Evolutionary conservation across 2,797 vertebrate species (phyloP).

Genomic region (Carcharodon carcharias): DNA sequence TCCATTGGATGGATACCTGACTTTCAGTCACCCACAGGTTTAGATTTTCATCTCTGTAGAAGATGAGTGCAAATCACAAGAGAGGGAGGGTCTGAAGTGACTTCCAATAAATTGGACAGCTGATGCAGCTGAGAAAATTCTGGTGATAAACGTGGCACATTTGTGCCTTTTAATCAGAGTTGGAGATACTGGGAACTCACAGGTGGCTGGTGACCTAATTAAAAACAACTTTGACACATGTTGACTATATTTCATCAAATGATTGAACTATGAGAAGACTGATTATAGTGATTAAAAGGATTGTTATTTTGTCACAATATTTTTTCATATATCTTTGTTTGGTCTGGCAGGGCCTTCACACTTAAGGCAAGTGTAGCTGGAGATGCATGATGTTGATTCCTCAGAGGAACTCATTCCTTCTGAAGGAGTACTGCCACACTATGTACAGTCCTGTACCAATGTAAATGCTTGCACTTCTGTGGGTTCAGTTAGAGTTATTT

Average conservation of each 20-base stretch:
- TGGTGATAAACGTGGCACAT: neutral
- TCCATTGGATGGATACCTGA: too few species aligned
- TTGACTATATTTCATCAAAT: neutral
- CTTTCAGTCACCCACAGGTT: too few species aligned
- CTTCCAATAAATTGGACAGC: neutral
- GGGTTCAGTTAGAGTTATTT: neutral
- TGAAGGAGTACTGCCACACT: neutral
- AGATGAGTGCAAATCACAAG: too few species aligned
- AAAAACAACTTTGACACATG: neutral
- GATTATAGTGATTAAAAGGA: neutral
- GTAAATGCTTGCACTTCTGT: neutral
- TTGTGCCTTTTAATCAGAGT: neutral
- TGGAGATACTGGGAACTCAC: neutral
- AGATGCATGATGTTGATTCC: neutral
- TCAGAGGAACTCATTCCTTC: neutral
- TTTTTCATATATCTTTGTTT: neutral
- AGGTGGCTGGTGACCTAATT: neutral
- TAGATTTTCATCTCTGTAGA: too few species aligned
- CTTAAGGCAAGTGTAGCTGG: neutral
- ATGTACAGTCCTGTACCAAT: neutral
- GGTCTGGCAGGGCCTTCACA: neutral
- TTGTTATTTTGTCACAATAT: neutral
- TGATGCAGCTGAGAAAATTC: neutral
- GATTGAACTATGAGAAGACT: too few species aligned
- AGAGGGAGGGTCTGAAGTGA: too few species aligned